These are phyloP conservation scores for Gadopsis marmoratus DNA, from an alignment of 2,797 vertebrate genomes.

Conservation along the genomic window DNA sequence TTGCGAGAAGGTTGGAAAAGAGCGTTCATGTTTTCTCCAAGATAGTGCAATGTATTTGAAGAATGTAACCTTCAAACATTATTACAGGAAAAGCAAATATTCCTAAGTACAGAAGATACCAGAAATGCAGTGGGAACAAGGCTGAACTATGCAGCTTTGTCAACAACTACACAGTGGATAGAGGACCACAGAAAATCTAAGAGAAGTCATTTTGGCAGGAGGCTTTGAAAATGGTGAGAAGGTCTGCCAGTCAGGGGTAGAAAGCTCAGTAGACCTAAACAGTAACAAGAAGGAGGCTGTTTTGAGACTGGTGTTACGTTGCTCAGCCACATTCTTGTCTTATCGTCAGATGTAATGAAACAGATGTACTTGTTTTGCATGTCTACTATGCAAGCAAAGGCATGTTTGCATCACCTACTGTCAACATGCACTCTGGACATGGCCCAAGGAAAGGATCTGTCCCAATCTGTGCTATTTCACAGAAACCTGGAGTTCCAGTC, in stretches of 20 bases:
- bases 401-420: not conserved
- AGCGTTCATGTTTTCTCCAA: no score
- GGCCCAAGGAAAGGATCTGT: not conserved
- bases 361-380: not conserved
- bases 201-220: not conserved
- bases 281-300: not conserved
- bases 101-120: no score
- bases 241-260: not conserved
- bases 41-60: no score
- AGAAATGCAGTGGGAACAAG: no score
- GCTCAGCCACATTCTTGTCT: not conserved
- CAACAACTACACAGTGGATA: not conserved
- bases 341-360: not conserved
- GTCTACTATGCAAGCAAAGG: not conserved
- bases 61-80: no score
- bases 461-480: not conserved
- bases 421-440: not conserved
- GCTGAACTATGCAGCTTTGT: no score
- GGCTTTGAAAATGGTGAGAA: not conserved
- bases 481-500: not conserved
- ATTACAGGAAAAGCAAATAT: not conserved
- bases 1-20: no score
- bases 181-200: not conserved
- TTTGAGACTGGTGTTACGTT: not conserved
- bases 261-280: not conserved